Base-by-base conservation (phyloP, 2,888 invertebrate species). In the Antitype chi region DNA sequence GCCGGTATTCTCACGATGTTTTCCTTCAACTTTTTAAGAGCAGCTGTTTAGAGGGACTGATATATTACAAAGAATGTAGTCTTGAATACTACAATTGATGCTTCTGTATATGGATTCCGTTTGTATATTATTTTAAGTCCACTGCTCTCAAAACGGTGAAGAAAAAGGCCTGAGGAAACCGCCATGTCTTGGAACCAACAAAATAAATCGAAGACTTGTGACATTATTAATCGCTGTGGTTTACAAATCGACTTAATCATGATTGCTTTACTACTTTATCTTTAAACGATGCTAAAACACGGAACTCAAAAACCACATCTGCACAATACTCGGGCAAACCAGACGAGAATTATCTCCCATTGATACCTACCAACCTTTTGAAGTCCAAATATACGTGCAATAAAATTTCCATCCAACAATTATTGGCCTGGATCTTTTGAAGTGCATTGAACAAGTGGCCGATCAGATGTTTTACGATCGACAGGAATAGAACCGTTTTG, bases 391-490 rank as follows among this genome's bases (percentile, higher is more conserved):
- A 84, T 82, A 80, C 66, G 73, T 81, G 71, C 81, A 81, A 89
- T 85, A 86, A 84, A 88, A 85, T 82, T 74, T 72, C 78, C 67
- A 68, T 69, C 53, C 53, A 67, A 82, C 83, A 84, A 88, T 88
- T 85, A 85, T 74, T 78, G 80, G 76, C 88, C 88, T 85, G 73
- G 57, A 89, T 89, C 78, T 78, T 87, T 78, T 85, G 79, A 85
- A 88, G 88, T 89, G 86, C 80, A 81, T 70, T 13, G 62, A 53
- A 82, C 89, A 86, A 89, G 89, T 87, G 87, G 87, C 17, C 70
- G 78, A 84, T 84, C 74, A 76, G 70, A 81, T 80, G 80, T 60
- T 89, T 89, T 89, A 89, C 80, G 89, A 84, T 74, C 70, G 76
- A 76, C 80, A 5, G 49, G 79, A 87, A 88, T 89, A 87, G 87